Evolutionary conservation across 2,113 vertebrate genomes (phyloP).

Genomic region (Mormoops blainvillei): DNA sequence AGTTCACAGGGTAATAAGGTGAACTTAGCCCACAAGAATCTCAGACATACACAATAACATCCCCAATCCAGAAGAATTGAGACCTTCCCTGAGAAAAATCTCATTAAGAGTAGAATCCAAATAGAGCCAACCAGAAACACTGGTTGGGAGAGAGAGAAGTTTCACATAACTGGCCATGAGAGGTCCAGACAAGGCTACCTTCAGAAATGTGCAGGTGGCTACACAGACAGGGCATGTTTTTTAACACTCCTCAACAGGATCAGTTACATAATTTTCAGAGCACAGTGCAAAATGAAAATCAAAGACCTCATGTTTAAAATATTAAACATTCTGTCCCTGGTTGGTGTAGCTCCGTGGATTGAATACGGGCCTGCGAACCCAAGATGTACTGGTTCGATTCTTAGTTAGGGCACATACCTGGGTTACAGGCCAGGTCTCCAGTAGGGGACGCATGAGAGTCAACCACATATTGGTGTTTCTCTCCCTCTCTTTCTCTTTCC

Average conservation of each 20-base stretch:
- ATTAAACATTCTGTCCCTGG: too few species aligned
- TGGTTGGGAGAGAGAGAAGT: neutral
- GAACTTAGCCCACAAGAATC: neutral
- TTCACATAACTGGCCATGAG: neutral
- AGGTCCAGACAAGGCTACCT: neutral
- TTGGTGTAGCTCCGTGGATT: too few species aligned
- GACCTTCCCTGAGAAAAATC: neutral
- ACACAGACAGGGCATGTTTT: neutral
- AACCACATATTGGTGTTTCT: too few species aligned
- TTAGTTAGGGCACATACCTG: too few species aligned
- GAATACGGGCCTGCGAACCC: too few species aligned
- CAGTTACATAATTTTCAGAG: neutral
- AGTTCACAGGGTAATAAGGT: neutral
- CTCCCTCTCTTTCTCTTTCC: too few species aligned
- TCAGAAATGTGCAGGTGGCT: neutral
- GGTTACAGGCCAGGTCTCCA: too few species aligned
- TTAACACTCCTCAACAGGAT: neutral
- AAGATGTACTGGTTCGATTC: too few species aligned
- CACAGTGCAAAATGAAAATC: neutral
- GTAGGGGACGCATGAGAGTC: too few species aligned
- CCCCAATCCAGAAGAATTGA: neutral
- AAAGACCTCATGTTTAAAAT: neutral
- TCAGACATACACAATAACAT: neutral
- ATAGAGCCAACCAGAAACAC: neutral
- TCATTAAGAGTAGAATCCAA: neutral